Base-by-base conservation (phyloP, 2,797 vertebrate species). In the Tokudaia tokunoshimensis region DNA sequence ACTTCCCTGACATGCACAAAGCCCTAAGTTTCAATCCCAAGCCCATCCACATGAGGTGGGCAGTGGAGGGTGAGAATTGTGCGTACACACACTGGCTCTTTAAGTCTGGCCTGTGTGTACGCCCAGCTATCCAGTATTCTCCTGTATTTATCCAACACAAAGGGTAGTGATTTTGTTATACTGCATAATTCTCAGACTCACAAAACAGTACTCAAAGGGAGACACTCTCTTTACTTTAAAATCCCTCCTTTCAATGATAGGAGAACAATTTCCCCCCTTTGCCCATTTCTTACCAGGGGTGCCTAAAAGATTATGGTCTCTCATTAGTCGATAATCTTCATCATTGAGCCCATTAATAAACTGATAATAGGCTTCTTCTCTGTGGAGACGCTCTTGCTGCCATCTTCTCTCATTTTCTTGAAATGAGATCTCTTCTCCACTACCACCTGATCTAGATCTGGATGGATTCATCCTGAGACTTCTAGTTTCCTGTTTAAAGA, bases 351-450 rank as follows among this genome's bases (percentile, higher is more conserved):
- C 99, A 97, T 99, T 99, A 97, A 99, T 99, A 97, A 99, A 99
- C 98, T 99, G 99, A 97, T 99, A 99, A 98, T 99, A 99, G 26
- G 99, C 99, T 98, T 99, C 99, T 98, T 99, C 99, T 98, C 99
- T 98, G 22, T 99, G 99, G 97, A 99, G 99, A 97, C 99, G 99
- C 97, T 99, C 99, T 98, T 99, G 99, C 98, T 99, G 99, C 96
- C 99, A 98, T 91, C 99, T 99, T 84, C 99, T 99, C 98, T 99
- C 99, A 96, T 99, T 99, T 98, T 98, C 98, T 80, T 47, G 94
- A 1, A 97, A 96, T 96, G 97, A 84, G 0, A 81, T 17, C 94
- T 98, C 98, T 84, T 98, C 98, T 1, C 70, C 94, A 96, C 96
- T 94, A 65, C 61, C 96, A 82, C 97, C 97, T 26, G 97, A 86